Base-by-base conservation (phyloP, 37 sponge, comb jelly and placozoan genomes). In the Cliona cf. orientalis region DNA sequence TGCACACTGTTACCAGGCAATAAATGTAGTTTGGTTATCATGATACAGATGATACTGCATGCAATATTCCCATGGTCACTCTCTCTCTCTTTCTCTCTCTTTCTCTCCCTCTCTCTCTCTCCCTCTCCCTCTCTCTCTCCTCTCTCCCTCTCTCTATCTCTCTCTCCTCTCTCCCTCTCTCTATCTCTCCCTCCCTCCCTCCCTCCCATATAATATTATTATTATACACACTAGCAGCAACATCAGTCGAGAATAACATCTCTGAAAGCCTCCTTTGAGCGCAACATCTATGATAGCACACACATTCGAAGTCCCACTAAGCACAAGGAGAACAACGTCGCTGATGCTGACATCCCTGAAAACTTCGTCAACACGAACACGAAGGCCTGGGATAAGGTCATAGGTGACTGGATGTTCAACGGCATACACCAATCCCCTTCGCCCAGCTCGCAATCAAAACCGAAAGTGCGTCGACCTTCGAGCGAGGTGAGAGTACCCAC, bases 351-450 rank as follows among this genome's bases (percentile, higher is more conserved):
- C 3, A 31, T 63, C 0, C 44, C 78, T 9, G 22, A 34, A 49
- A 31, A 66, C 0, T 35, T 66, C 35, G 79, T 79, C 28, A 34
- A 46, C 4, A 7, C 31, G 0, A 17, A 34, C 34, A 66, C 79
- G 3, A 55, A 81, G 43, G 61, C 42, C 2, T 81, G 81, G 81
- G 44, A 81, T 42, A 57, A 42, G 58, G 33, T 42, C 12, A 81
- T 81, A 23, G 81, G 81, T 6, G 60, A 71, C 19, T 81, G 81
- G 81, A 81, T 36, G 29, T 81, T 81, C n/a, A 41, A 71, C 2
- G 61, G 81, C 0, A 19, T 81, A 0, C 14, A 19, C 6, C 55
- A 49, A 17, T n/a, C n/a, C n/a, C 49, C 49, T 12, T 12, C 36
- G 6, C 5, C 44, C 2, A 40, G 42, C 21, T 39, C 71, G 28